phyloP scores from a whole-genome alignment of 2,113 vertebrate species.

The Chiloscyllium plagiosum region DNA sequence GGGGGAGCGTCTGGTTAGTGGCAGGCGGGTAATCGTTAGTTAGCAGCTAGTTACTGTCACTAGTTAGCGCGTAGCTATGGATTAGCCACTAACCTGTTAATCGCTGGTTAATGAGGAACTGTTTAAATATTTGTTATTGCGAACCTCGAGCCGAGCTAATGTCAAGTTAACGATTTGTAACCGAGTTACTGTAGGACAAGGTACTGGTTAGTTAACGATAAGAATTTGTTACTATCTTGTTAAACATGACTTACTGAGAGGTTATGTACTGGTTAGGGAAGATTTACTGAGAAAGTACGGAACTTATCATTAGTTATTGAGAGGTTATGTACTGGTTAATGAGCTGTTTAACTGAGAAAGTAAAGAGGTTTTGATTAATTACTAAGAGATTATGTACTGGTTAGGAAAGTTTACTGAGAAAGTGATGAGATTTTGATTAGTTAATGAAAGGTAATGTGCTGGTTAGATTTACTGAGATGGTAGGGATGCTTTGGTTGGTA shows the following conservation, averaged over 20 bases:
- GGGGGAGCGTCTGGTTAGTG: neutral
- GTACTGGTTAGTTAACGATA: neutral
- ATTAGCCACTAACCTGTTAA: neutral
- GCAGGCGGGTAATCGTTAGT: neutral
- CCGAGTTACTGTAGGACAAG: neutral
- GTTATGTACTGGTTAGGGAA: too few species aligned
- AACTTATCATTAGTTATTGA: too few species aligned
- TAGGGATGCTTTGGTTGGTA: neutral
- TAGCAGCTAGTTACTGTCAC: neutral
- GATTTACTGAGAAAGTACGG: too few species aligned
- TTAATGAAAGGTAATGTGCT: too few species aligned
- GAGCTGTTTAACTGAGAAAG: neutral
- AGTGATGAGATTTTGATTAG: too few species aligned
- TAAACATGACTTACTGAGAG: neutral
- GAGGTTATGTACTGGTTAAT: neutral
- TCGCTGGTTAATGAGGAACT: too few species aligned
- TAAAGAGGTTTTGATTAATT: too few species aligned
- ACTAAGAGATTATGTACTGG: too few species aligned
- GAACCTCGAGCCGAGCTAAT: too few species aligned
- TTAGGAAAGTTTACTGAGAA: too few species aligned
- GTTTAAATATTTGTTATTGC: neutral
- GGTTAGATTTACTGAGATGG: neutral
- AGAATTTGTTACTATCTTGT: neutral
- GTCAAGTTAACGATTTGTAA: too few species aligned
- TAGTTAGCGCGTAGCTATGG: neutral